These are phyloP conservation scores for Neolamprologus kungweensis DNA, from an alignment of 2,113 vertebrate genomes.

Conservation along the genomic window DNA sequence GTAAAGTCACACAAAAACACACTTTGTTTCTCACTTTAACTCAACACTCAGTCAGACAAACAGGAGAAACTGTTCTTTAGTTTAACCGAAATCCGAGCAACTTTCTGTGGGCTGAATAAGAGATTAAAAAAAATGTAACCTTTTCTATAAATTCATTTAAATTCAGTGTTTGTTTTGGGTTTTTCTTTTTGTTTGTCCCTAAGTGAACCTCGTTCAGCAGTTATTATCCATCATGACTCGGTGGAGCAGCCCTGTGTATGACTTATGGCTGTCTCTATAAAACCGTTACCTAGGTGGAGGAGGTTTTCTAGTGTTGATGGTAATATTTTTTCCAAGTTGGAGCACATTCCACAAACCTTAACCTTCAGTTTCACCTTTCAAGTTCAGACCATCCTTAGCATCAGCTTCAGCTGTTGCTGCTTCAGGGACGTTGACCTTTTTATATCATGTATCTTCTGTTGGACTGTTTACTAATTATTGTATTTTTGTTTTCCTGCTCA, in stretches of 20 bases:
- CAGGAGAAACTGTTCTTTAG: background rate
- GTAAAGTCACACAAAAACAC: background rate
- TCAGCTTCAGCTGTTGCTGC: background rate
- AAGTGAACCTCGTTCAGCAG: background rate
- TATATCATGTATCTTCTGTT: background rate
- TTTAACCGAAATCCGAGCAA: accelerated
- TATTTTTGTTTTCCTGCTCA: accelerated
- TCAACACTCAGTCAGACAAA: background rate
- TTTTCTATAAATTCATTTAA: background rate
- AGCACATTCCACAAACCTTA: background rate
- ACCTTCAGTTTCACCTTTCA: background rate
- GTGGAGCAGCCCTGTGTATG: background rate
- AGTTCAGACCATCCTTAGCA: background rate
- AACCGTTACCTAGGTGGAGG: background rate
- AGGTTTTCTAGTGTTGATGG: background rate
- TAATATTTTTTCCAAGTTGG: background rate
- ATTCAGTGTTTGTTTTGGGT: background rate
- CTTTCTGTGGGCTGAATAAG: background rate
- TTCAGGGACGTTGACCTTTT: background rate
- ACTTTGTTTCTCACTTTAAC: background rate
- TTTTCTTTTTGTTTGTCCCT: background rate
- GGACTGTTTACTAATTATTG: background rate
- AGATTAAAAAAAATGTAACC: background rate
- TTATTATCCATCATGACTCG: accelerated
- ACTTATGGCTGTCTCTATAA: background rate